Conservation (phyloP, 2,113 vertebrate species). For the Pollachius pollachius region DNA sequence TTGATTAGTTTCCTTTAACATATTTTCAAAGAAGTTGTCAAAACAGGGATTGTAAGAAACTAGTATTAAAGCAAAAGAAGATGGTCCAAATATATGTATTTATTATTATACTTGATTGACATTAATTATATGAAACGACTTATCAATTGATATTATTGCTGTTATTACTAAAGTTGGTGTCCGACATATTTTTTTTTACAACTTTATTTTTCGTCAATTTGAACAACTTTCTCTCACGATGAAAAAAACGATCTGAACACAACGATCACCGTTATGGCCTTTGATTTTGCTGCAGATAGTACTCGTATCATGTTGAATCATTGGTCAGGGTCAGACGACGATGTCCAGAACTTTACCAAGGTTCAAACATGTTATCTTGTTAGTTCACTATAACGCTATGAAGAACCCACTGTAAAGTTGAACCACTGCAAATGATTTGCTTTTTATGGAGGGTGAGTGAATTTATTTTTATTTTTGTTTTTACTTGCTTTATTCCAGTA, state of each 20-base stretch:
- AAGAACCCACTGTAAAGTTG: constrained; percentile 68
- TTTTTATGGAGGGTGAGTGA: constrained; percentile 69
- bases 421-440: constrained; percentile 69
- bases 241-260: constrained; percentile 41
- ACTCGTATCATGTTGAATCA: constrained; percentile 64
- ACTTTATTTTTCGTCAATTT: constrained; percentile 49
- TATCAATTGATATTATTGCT: constrained; percentile 71
- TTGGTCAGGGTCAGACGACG: constrained; percentile 56
- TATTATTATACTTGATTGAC: constrained; percentile 61
- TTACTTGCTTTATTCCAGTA: constrained; percentile 61
- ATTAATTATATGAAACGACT: constrained; percentile 58
- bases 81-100: constrained; percentile 60
- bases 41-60: constrained; percentile 57
- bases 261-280: constrained; percentile 79
- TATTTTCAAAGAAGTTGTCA: constrained; percentile 42
- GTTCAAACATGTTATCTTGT: constrained; percentile 67
- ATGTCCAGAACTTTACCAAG: constrained; percentile 40
- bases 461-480: constrained; percentile 41
- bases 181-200: constrained; percentile 55
- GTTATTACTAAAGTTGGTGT: constrained; percentile 65
- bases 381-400: constrained; percentile 60
- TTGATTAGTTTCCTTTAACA: constrained; percentile 43
- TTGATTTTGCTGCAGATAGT: constrained; percentile 76
- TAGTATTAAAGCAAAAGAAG: constrained; percentile 42
- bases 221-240: constrained; percentile 49